Conservation (phyloP, 2,797 vertebrate species). For the Darevskia nairensis region DNA sequence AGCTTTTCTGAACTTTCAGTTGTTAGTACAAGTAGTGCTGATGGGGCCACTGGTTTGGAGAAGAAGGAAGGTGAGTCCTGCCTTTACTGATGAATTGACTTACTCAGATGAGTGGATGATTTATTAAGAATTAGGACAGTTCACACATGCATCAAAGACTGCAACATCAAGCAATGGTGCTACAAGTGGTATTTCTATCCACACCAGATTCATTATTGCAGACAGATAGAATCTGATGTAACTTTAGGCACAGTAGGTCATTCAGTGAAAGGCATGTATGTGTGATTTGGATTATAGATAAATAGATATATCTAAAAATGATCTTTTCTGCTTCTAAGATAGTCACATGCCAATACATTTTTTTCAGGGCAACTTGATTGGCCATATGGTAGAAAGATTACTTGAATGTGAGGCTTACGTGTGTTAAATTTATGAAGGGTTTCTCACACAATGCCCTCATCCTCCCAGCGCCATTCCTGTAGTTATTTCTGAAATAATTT, state of each 20-base stretch:
- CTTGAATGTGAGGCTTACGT: background rate
- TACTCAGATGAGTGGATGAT: background rate
- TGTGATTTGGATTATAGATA: background rate
- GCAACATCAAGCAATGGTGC: background rate
- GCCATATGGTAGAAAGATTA: background rate
- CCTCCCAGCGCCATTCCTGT: background rate
- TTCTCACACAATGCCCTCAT: background rate
- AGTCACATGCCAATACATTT: background rate
- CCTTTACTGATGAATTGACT: background rate
- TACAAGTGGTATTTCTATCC: background rate
- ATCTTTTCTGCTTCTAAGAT: background rate
- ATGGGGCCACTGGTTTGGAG: slow-evolving; percentile 78
- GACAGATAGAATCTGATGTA: background rate
- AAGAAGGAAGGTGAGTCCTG: slow-evolving; percentile 81
- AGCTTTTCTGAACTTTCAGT: slow-evolving; percentile 83
- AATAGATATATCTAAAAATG: background rate
- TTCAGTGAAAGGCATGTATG: background rate
- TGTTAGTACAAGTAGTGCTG: slow-evolving; percentile 75
- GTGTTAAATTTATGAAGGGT: background rate
- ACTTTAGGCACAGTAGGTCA: background rate
- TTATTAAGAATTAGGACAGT: background rate
- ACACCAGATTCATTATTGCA: background rate
- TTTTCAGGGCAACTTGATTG: background rate
- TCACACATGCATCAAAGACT: background rate
- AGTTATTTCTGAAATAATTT: background rate